Base-by-base conservation (phyloP, 2,797 vertebrate species). In the Channallabes apus region DNA sequence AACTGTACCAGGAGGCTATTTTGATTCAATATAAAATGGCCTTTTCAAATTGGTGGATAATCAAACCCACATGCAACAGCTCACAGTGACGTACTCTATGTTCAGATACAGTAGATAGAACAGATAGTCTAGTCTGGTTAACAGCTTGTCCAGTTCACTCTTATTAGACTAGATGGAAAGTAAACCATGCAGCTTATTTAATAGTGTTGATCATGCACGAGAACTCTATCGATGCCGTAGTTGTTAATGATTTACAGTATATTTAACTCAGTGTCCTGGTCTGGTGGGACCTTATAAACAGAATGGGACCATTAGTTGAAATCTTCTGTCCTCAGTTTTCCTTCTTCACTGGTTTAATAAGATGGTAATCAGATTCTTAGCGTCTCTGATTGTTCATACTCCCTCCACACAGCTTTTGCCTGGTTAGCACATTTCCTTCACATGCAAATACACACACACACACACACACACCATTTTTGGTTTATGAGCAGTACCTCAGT, bases 401-500 rank as follows among this genome's bases (percentile, higher is more conserved):
- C 58, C n/a, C 59, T 18, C 3, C 3, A 18, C 59, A 64, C 77
- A 64, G 35, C 77, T 35, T 64, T 59, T 22, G 59, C 41, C 59
- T 64, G 64, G 77, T 64, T 80, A 64, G 59, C 59, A n/a, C 24
- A 46, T 64, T 15, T 27, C 77, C 15, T 62, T 12, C 59, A 41
- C 67, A 38, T 17, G 38, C 67, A 46, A 46, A 46, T 20, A 68
- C 27, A 35, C 15, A 17, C 29, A 35, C 18, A 18, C 32, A 69
- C 32, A 32, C 32, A 18, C 32, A 69, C 35, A 62, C 58, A 32
- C 8, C 29, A 11, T 62, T 46, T 27, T 46, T 80, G 77, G 77
- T 80, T 80, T 80, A 80, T 64, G 24, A 80, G 58, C 6, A 41
- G 75, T 58, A 59, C 27, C 75, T 77, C 12, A 24, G 22, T 79